Evolutionary conservation across 2,797 vertebrate species (phyloP).

Genomic region (Falco peregrinus): DNA sequence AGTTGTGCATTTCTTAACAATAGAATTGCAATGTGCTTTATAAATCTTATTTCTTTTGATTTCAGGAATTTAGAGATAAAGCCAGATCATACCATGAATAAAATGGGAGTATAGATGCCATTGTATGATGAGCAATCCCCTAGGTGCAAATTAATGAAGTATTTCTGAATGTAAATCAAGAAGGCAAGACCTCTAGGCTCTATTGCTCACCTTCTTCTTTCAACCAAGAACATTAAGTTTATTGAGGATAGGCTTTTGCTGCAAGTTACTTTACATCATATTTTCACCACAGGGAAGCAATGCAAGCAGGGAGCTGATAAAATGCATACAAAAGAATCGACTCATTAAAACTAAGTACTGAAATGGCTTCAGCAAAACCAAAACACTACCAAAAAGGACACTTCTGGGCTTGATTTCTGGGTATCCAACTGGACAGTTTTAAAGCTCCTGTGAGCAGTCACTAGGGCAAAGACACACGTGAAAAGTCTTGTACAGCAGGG

Average conservation of each 20-base stretch:
- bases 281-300: not conserved
- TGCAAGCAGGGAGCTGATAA: not conserved
- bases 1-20: not conserved
- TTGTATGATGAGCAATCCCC: not conserved
- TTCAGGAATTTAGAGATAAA: not conserved
- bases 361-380: not conserved
- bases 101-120: not conserved
- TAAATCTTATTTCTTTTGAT: not conserved
- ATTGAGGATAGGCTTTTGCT: not conserved
- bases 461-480: not conserved
- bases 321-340: not conserved
- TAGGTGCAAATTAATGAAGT: not conserved
- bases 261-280: not conserved
- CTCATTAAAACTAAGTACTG: not conserved
- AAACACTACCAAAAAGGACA: not conserved
- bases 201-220: not conserved
- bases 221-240: not conserved
- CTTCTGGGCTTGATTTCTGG: not conserved
- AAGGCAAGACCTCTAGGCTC: not conserved
- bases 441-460: not conserved
- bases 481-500: not conserved
- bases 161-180: not conserved
- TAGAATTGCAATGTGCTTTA: not conserved
- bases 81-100: fast-evolving
- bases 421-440: not conserved